Conservation (phyloP, 2,888 invertebrate species). For the Caenorhabditis sp. region DNA sequence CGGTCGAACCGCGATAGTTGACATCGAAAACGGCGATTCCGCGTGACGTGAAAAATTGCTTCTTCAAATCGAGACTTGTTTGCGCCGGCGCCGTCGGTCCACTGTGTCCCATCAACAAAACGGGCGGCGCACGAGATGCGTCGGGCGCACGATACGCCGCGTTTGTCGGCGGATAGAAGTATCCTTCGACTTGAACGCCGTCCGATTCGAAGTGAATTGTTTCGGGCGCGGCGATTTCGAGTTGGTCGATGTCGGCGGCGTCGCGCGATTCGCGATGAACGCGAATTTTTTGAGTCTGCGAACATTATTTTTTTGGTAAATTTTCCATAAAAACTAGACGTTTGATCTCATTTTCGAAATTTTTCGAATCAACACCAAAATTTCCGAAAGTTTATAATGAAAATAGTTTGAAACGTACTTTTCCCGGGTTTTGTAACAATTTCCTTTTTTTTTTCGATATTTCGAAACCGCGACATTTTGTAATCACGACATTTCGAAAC, state of each 20-base stretch:
- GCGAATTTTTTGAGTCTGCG: conserved; percentile 4
- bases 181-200: conserved; percentile 48
- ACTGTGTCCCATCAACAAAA: conserved; percentile 72
- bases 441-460: no score
- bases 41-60: conserved; percentile 66
- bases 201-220: conserved; percentile 67
- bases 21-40: conserved; percentile 73
- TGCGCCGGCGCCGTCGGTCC: conserved; percentile 72
- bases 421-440: no score
- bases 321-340: background rate
- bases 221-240: conserved; percentile 71
- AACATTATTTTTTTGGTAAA: background rate
- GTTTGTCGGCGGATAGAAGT: conserved; percentile 71
- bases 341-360: no score
- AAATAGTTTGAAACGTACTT: no score
- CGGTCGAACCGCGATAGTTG: conserved; percentile 73
- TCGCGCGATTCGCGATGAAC: conserved; percentile 35
- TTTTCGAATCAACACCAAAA: no score
- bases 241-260: conserved; percentile 38
- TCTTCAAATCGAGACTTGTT: conserved; percentile 69
- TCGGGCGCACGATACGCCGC: conserved; percentile 66
- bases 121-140: conserved; percentile 71
- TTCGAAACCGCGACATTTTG: no score
- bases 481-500: no score
- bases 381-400: no score